A percentile compares a stretch with the other conserved stretches of the same genome.
phyloP scores from a whole-genome alignment of 2,797 vertebrate species.

The Chloroceryle amazona region DNA sequence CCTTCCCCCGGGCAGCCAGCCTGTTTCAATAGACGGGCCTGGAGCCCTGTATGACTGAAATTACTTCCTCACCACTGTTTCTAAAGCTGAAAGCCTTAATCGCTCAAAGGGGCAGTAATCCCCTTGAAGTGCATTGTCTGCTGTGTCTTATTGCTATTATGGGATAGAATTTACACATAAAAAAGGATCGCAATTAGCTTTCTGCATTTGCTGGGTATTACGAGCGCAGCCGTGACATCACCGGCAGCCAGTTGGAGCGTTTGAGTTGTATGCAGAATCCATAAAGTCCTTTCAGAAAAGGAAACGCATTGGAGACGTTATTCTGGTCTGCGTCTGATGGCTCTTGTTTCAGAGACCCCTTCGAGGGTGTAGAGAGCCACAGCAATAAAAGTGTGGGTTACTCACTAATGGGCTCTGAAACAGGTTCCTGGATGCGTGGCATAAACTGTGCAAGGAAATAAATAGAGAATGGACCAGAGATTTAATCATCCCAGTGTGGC shows the following conservation, averaged over 20 bases:
- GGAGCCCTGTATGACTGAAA: constrained; percentile 58
- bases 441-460: constrained; percentile 34
- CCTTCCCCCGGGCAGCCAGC: constrained; percentile 13
- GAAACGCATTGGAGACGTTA: constrained; percentile 45
- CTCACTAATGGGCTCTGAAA: constrained; percentile 3
- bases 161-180: constrained; percentile 62
- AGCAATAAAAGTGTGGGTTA: constrained; percentile 2
- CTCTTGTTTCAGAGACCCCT: constrained; percentile 39
- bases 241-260: constrained; percentile 17
- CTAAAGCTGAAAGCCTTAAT: constrained; percentile 63
- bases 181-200: constrained; percentile 73
- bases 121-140: constrained; percentile 46
- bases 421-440: not conserved
- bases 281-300: constrained; percentile 41
- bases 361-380: constrained; percentile 28
- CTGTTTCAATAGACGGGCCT: constrained; percentile 37
- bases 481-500: constrained; percentile 8
- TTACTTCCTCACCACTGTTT: constrained; percentile 43
- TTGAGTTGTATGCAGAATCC: not conserved
- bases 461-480: constrained; percentile 5
- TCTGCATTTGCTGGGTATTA: constrained; percentile 68
- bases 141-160: constrained; percentile 48
- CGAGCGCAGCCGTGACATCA: constrained; percentile 53
- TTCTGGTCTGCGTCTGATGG: constrained; percentile 26
- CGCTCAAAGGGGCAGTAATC: constrained; percentile 47